These are phyloP conservation scores for Agrilus cyanescens DNA, from an alignment of 2,888 invertebrate genomes.

Conservation along the genomic window DNA sequence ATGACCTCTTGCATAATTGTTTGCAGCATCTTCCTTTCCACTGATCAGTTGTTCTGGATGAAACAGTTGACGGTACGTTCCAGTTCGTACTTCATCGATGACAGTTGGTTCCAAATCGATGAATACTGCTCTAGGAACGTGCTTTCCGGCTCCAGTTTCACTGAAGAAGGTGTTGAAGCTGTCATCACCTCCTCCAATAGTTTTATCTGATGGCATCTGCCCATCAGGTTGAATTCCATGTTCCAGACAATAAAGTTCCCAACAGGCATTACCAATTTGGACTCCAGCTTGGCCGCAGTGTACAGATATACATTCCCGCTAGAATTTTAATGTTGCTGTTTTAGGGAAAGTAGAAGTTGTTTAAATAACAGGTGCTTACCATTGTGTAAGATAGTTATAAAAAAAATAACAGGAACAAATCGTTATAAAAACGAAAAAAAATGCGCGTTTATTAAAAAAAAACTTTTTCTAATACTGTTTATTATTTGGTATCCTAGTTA, in stretches of 20 bases:
- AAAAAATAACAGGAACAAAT: too few relatives aligned
- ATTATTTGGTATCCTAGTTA: too few relatives aligned
- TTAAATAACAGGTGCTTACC: background rate
- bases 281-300: conserved; percentile 82
- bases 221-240: conserved; percentile 61
- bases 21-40: conserved; percentile 76
- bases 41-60: conserved; percentile 88
- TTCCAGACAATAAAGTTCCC: conserved; percentile 74
- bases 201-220: too few relatives aligned
- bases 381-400: too few relatives aligned
- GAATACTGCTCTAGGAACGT: conserved; percentile 49
- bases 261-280: conserved; percentile 73
- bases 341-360: too few relatives aligned
- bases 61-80: conserved; percentile 72
- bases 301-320: conserved; percentile 79
- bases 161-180: conserved; percentile 64
- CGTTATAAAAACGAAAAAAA: too few relatives aligned
- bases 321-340: too few relatives aligned
- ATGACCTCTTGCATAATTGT: conserved; percentile 75
- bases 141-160: conserved; percentile 75
- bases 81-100: conserved; percentile 35
- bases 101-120: too few relatives aligned
- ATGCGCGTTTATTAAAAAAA: too few relatives aligned
- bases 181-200: conserved; percentile 43
- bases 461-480: too few relatives aligned